phyloP scores from a whole-genome alignment of 2,888 invertebrate species.

The Chloroclystis v-ata region DNA sequence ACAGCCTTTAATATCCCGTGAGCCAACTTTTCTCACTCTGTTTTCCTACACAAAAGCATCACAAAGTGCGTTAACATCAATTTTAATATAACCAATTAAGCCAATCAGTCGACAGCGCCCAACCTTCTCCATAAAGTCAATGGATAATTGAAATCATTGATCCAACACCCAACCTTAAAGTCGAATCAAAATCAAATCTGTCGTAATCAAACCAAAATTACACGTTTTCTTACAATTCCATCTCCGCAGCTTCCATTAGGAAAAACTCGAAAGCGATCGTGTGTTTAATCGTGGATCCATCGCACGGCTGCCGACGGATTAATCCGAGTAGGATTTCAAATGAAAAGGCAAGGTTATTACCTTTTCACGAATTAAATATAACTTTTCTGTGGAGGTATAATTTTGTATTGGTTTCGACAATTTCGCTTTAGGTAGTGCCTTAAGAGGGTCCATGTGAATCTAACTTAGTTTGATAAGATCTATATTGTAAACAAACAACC shows the following conservation, averaged over 20 bases:
- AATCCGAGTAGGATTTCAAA: slow-evolving; percentile 38
- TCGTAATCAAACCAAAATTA: slow-evolving; percentile 18
- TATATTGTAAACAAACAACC: too few species aligned
- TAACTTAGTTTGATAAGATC: too few species aligned
- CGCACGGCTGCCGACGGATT: slow-evolving; percentile 53
- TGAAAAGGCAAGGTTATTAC: neutral
- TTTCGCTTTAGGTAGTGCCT: too few species aligned
- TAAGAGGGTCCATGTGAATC: too few species aligned
- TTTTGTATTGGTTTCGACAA: too few species aligned
- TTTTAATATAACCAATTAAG: too few species aligned
- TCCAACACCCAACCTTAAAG: neutral
- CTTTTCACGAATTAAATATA: neutral
- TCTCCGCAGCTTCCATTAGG: slow-evolving; percentile 20
- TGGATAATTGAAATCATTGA: neutral
- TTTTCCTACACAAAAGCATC: too few species aligned
- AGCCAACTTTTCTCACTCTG: too few species aligned
- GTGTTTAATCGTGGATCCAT: slow-evolving; percentile 53
- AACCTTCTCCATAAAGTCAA: too few species aligned
- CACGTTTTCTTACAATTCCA: slow-evolving; percentile 14
- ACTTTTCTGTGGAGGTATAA: neutral
- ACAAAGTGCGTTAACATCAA: too few species aligned
- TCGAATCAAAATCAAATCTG: slow-evolving; percentile 20
- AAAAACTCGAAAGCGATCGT: slow-evolving; percentile 49
- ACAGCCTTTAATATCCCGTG: too few species aligned
- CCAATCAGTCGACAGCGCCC: too few species aligned